Base-by-base conservation (phyloP, 2,113 vertebrate genomes). In the Hiodon alosoides region DNA sequence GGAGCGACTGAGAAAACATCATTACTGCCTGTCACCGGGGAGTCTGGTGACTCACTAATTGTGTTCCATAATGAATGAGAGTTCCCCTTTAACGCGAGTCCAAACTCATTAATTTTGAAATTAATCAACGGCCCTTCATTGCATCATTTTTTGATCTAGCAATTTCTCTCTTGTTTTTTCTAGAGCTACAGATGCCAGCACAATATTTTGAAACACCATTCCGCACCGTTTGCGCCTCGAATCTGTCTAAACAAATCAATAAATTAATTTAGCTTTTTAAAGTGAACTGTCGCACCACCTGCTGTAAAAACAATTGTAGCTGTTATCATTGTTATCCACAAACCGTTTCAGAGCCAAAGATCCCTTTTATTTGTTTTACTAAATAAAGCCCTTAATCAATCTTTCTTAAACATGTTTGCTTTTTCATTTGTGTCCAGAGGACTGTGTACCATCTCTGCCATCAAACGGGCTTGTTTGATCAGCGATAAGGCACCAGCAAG, bases 71-170 rank as follows among this genome's bases (percentile, higher is more conserved):
- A 65, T 51, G 9, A 54, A 74, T 62, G 7, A 54, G 65, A 48
- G 16, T 53, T 62, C 58, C 17, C 68, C 55, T 75, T 77, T 59
- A 74, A 69, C 54, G 31, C 52, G 57, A 70, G 6, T 73, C 48
- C 76, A 66, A 59, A 57, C 52, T 59, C 60, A 75, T 79, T 70
- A 7, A 76, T 62, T 72, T 81, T 31, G 65, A 75, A 72, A 67
- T 68, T 66, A 55, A 74, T 64, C 60, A 74, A 31, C 51, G 53
- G 53, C 31, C 14, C 51, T 54, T 70, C 57, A 70, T 55, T 46
- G 64, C 31, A 55, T 31, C 52, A 66, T 55, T 74, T 74, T 17
- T 1, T 57, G 13, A 67, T 57, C 1, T 53, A 4, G 48, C 58
- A 60, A 46, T 17, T 50, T 74, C 6, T 53, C 47, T 50, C 52